Evolutionary conservation across 2,888 invertebrate species (phyloP), one percentile per base, ranked within the genome.

Genomic region (Drosophila silvestris): DNA sequence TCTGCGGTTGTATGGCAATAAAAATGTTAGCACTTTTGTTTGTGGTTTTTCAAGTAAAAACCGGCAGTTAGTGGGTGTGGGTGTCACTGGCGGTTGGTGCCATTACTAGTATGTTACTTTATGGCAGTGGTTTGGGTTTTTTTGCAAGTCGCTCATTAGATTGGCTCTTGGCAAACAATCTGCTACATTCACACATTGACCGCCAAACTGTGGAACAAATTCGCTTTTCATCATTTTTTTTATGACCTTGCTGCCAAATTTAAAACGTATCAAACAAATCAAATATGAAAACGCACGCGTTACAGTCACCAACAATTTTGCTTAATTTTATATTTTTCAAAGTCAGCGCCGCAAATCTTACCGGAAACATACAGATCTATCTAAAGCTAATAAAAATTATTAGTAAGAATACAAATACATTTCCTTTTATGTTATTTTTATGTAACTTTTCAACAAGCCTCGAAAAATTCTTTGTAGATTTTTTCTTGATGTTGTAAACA

Each of bases 181-280:
- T 53, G 39, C 50, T 26, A 61, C 26, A 30, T 37, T 14, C 39
- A 41, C 41, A 19, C n/a, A 41, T 56, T 56, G 64, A 39, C 74
- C 73, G 33, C 22, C 57, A 71, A 44, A 41, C 57, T 56, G 62
- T 57, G 72, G 62, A 58, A 68, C 72, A 70, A 76, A 70, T 79
- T 73, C 59, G 68, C 71, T 72, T 74, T 81, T 78, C 74, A 68
- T 81, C 5, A 26, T 77, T 73, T 44, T 53, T 30, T n/a, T 33
- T 16, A 37, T 70, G 79, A 66, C 85, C 85, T 89, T 86, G 86
- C 41, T 52, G 71, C 69, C 74, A 79, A 84, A 81, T 79, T 74
- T 82, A 76, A 81, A 80, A 41, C 81, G 70, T 75, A 88, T 88
- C 85, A 83, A 83, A 80, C 83, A 85, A 85, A 81, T 81, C 80